These are phyloP conservation scores for Theonella swinhoei DNA, from an alignment of 37 sponge, comb jelly and placozoan species.

Conservation along the genomic window DNA sequence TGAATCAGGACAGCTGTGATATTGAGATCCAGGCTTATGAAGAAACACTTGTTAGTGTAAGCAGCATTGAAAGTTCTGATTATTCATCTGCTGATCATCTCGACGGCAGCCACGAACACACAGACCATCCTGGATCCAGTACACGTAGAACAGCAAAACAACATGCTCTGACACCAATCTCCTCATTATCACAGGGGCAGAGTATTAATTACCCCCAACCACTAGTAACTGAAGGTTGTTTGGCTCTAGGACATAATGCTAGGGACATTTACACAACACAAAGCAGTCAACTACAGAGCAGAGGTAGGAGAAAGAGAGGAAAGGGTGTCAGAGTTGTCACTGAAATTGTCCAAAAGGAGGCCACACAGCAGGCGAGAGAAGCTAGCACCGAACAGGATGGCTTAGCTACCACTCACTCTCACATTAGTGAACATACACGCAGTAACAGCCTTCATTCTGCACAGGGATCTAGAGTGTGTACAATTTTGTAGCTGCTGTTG, in stretches of 20 bases:
- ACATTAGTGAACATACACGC: too few relatives aligned
- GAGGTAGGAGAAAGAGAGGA: not conserved
- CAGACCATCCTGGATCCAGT: too few relatives aligned
- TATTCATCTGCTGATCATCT: too few relatives aligned
- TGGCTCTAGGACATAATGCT: conserved; percentile 71
- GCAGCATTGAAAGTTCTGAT: too few relatives aligned
- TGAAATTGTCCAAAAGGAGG: conserved; percentile 7
- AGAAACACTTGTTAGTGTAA: too few relatives aligned
- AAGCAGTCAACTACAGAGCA: not conserved
- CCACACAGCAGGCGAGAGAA: too few relatives aligned
- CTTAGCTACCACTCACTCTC: too few relatives aligned
- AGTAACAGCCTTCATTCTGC: too few relatives aligned
- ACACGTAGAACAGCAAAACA: too few relatives aligned
- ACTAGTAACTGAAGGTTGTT: conserved; percentile 52
- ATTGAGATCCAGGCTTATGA: conserved; percentile 13
- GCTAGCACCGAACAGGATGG: too few relatives aligned
- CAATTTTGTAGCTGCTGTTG: conserved; percentile 22
- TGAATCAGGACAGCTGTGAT: not conserved
- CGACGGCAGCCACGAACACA: not conserved
- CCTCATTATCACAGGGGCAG: conserved; percentile 12
- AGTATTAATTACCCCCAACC: not conserved
- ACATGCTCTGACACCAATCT: too few relatives aligned
- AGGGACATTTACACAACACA: conserved; percentile 42
- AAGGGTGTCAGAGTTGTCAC: not conserved
- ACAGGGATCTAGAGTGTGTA: conserved; percentile 13